A percentile compares a stretch with the other conserved stretches of the same genome.
These are phyloP conservation scores for Xenopus petersii DNA, from an alignment of 2,797 vertebrate genomes.

Conservation along the genomic window DNA sequence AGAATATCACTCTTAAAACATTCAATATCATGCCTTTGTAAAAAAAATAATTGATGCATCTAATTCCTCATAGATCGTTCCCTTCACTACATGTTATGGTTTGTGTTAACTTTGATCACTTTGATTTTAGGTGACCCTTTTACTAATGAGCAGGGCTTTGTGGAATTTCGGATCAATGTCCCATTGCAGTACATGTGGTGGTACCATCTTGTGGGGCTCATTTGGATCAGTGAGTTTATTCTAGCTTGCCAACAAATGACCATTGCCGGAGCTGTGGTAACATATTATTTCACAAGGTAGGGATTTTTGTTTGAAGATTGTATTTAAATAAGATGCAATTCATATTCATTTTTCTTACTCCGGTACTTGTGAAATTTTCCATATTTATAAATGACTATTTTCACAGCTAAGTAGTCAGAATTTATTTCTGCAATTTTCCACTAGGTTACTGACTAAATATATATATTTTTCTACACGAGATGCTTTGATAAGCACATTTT, in stretches of 20 bases:
- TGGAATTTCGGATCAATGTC: constrained; percentile 83
- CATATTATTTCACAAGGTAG: constrained; percentile 95
- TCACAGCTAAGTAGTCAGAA: too few relatives aligned
- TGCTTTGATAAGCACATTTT: too few relatives aligned
- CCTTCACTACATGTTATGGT: neutral
- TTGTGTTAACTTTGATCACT: neutral
- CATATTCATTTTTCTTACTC: neutral
- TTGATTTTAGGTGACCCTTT: constrained; percentile 76
- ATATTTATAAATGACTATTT: too few relatives aligned
- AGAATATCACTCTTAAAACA: too few relatives aligned
- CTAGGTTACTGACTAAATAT: too few relatives aligned
- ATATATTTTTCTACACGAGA: too few relatives aligned
- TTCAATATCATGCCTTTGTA: too few relatives aligned
- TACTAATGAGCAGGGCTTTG: constrained; percentile 80
- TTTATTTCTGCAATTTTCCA: too few relatives aligned
- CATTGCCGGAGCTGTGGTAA: constrained; percentile 93
- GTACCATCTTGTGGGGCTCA: constrained; percentile 89
- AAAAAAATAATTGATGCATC: too few relatives aligned
- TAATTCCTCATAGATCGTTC: too few relatives aligned
- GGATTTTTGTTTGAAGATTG: neutral
- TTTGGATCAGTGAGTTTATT: constrained; percentile 97
- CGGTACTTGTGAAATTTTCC: neutral
- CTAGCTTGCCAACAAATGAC: constrained; percentile 98
- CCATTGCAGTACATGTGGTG: constrained; percentile 91
- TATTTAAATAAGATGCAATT: too few relatives aligned